Conservation (phyloP, 2,888 invertebrate species). For the Diloba caeruleocephala region DNA sequence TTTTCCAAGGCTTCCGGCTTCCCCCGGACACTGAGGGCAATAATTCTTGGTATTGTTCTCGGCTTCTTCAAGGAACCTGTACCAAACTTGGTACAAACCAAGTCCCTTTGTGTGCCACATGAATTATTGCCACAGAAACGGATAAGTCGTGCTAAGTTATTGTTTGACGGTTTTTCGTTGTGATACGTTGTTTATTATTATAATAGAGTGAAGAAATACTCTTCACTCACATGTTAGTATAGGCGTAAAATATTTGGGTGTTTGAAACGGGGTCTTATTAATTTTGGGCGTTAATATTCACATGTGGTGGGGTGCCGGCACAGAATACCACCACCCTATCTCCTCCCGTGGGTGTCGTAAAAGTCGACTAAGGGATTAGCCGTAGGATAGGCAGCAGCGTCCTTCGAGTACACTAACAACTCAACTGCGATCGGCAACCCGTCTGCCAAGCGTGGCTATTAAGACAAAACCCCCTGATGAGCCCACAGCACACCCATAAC, state of each 20-base stretch:
- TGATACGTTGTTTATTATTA: slow-evolving; percentile 47
- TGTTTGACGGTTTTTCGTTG: slow-evolving; percentile 71
- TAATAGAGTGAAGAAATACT: slow-evolving; percentile 29
- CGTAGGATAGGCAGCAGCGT: too few relatives aligned
- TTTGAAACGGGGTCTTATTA: neutral
- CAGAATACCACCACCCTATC: too few relatives aligned
- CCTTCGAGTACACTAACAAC: too few relatives aligned
- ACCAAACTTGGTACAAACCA: slow-evolving; percentile 60
- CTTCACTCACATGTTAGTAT: slow-evolving; percentile 24
- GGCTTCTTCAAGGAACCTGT: slow-evolving; percentile 67
- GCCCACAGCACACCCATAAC: too few relatives aligned
- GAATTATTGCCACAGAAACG: slow-evolving; percentile 71
- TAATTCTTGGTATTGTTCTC: slow-evolving; percentile 78
- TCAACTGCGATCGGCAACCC: too few relatives aligned
- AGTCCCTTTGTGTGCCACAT: slow-evolving; percentile 65
- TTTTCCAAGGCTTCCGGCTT: slow-evolving; percentile 68
- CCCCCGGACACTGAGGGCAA: slow-evolving; percentile 68
- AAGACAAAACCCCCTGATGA: too few relatives aligned
- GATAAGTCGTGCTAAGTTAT: slow-evolving; percentile 70
- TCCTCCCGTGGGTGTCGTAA: too few relatives aligned
- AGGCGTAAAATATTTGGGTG: slow-evolving; percentile 1
- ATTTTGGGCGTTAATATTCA: too few relatives aligned
- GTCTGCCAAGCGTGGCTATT: too few relatives aligned
- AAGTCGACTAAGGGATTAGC: too few relatives aligned
- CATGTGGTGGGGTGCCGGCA: too few relatives aligned